phyloP scores from a whole-genome alignment of 2,113 vertebrate species.

The Python bivittatus region DNA sequence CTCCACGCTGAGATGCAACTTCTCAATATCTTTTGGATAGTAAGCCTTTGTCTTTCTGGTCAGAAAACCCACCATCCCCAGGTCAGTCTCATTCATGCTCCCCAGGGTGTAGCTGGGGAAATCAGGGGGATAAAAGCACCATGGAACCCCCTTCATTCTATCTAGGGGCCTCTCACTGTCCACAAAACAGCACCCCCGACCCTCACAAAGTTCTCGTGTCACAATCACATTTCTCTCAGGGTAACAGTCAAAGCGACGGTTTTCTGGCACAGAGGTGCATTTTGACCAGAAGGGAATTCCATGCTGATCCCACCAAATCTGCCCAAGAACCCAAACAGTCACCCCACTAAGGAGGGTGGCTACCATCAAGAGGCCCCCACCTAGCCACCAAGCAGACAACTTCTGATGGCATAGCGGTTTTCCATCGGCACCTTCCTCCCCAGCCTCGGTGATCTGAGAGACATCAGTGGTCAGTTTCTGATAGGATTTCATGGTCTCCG shows the following conservation, averaged over 20 bases:
- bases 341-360: conserved; percentile 51
- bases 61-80: conserved; percentile 77
- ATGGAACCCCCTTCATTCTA: conserved; percentile 74
- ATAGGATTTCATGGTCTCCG: conserved; percentile 55
- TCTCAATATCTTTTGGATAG: conserved; percentile 81
- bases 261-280: conserved; percentile 70
- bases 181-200: conserved; percentile 84
- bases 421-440: conserved; percentile 29
- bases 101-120: conserved; percentile 82
- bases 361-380: conserved; percentile 41
- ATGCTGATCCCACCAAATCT: conserved; percentile 7
- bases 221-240: conserved; percentile 78
- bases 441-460: rapidly evolving
- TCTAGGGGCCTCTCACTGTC: not conserved
- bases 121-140: conserved; percentile 85
- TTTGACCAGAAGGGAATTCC: not conserved
- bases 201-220: conserved; percentile 80
- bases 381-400: conserved; percentile 53
- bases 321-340: conserved; percentile 64
- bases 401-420: rapidly evolving
- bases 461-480: conserved; percentile 20
- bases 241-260: conserved; percentile 85
- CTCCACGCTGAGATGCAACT: conserved; percentile 74
- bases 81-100: conserved; percentile 66
- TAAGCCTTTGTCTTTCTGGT: conserved; percentile 76